Evolutionary conservation across 2,113 vertebrate genomes (phyloP).

Genomic region (Chinchilla lanigera): DNA sequence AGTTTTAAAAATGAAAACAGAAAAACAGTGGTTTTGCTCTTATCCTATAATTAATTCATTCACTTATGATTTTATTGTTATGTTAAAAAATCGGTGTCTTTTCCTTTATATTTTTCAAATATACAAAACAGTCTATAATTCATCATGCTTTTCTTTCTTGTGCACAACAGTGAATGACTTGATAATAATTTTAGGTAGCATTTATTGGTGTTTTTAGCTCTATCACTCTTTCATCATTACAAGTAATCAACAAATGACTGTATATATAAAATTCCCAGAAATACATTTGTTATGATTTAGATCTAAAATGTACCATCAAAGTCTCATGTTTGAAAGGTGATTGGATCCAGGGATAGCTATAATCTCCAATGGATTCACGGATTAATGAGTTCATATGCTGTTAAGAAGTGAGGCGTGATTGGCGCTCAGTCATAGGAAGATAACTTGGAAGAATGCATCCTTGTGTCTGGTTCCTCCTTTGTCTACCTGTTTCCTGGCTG

Average conservation of each 20-base stretch:
- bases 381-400: not conserved
- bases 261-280: not conserved
- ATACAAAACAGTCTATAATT: not conserved
- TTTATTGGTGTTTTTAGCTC: not conserved
- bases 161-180: not conserved
- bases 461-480: not conserved
- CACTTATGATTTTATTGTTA: not conserved
- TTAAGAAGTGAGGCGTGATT: not conserved
- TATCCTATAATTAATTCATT: not conserved
- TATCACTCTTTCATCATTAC: not conserved
- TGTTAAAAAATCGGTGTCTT: not conserved
- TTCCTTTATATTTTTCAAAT: not conserved
- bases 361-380: not conserved
- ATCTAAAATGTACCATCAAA: not conserved
- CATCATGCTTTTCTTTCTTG: not conserved
- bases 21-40: not conserved
- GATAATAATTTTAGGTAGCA: not conserved
- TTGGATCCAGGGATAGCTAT: not conserved
- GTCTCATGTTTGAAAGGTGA: not conserved
- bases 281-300: not conserved
- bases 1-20: not conserved
- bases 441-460: not conserved
- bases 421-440: not conserved
- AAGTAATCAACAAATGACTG: not conserved
- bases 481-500: not conserved